phyloP scores from a whole-genome alignment of 2,797 vertebrate genomes.

The Sebastes reedi region DNA sequence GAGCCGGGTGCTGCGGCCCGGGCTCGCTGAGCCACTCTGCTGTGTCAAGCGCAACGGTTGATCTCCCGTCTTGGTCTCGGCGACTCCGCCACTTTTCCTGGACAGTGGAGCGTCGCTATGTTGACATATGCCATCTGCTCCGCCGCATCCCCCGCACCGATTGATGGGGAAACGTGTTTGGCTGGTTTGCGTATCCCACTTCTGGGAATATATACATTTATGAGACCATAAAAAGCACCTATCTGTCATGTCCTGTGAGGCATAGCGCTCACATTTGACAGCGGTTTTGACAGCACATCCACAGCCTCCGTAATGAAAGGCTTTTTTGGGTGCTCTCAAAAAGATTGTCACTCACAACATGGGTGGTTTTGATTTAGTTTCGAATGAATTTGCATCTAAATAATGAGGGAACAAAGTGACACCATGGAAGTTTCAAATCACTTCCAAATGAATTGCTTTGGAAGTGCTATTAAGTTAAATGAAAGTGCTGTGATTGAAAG shows the following conservation, averaged over 20 bases:
- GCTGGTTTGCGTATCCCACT: constrained; percentile 32
- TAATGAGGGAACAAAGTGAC: constrained; percentile 38
- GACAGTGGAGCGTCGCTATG: constrained; percentile 54
- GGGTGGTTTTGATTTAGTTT: constrained; percentile 38
- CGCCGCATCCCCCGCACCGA: constrained; percentile 37
- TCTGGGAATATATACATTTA: constrained; percentile 53
- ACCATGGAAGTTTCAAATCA: constrained; percentile 38
- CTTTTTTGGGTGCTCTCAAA: constrained; percentile 21
- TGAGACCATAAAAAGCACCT: constrained; percentile 43
- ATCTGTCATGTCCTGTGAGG: constrained; percentile 51
- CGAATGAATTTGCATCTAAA: constrained; percentile 45
- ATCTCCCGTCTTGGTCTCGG: constrained; percentile 53
- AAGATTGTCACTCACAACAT: constrained; percentile 41
- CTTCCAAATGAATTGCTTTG: constrained; percentile 53
- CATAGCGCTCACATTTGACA: constrained; percentile 32
- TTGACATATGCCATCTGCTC: constrained; percentile 66
- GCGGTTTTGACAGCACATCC: constrained; percentile 19
- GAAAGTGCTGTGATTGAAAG: constrained; percentile 24
- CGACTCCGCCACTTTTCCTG: constrained; percentile 57
- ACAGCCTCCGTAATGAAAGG: constrained; percentile 13
- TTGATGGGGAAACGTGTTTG: constrained; percentile 51
- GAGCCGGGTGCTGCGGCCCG: constrained; percentile 43
- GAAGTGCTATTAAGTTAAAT: constrained; percentile 44
- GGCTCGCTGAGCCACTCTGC: constrained; percentile 55
- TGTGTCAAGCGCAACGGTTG: constrained; percentile 59